Base-by-base conservation (phyloP, 2,888 invertebrate species). In the Melinaea menophilus region DNA sequence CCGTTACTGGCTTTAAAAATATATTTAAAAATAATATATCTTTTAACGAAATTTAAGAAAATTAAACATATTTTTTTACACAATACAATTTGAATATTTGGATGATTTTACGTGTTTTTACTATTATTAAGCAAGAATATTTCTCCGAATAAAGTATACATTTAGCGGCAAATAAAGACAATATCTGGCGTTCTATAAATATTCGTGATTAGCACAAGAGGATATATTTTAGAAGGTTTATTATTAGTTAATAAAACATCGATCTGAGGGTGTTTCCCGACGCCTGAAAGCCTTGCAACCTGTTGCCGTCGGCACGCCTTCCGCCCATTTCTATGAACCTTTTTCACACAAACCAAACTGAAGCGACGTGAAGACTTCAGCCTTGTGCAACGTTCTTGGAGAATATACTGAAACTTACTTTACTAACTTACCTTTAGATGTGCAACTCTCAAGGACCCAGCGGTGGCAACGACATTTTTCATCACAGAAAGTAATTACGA, bases 241-340 rank as follows among this genome's bases (percentile, higher is more conserved):
- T 84, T 84, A 86, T 75, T 79, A 76, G 82, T 84, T 86, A 85
- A 87, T 83, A 81, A 81, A 86, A 85, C 82, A 74, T 79, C 75
- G 71, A 74, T 77, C 75, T 75, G 78, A 76, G 75, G 79, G 83
- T 51, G 69, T 63, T 71, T 64, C 68, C 74, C 76, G 73, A 76
- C 77, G 73, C 76, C 77, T 78, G 77, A 75, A 78, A 78, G 75
- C 71, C 72, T 75, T 72, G 76, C 88, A 85, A 90, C 90, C 90
- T 90, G 90, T 90, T 90, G 90, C 88, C 85, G 85, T 65, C 84
- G 88, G 88, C 78, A 83, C 90, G 90, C 90, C 90, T 90, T 88
- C 86, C 90, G 90, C 90, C 89, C 89, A 84, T 88, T 84, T 77
- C 71, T 74, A 73, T 74, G 55, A 65, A 61, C 62, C 64, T 66